Percentiles rank a stretch among this genome's conserved stretches.
Evolutionary conservation across 2,113 vertebrate species (phyloP).

Genomic region (Gasterosteus nipponicus): DNA sequence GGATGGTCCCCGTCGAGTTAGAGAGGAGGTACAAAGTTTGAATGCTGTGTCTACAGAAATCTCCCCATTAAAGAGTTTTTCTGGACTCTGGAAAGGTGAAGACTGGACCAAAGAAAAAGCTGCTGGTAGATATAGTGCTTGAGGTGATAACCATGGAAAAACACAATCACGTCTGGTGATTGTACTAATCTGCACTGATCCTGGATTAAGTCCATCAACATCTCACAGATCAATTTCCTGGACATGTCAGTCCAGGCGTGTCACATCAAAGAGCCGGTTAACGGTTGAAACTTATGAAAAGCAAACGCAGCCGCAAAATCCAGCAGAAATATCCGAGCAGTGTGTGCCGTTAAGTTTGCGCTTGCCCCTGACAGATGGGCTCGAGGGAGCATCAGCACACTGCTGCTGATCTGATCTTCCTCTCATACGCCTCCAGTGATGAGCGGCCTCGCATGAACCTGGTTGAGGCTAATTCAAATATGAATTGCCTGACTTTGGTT

Average conservation of each 20-base stretch:
- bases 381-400: neutral
- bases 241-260: neutral
- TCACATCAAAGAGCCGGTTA: neutral
- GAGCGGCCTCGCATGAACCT: neutral
- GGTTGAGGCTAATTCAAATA: neutral
- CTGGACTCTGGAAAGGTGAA: neutral
- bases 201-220: neutral
- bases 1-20: neutral
- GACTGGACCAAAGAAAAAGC: neutral
- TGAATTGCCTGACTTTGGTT: neutral
- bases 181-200: neutral
- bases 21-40: neutral
- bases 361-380: conserved; percentile 24
- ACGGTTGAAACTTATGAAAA: neutral
- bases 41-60: no score
- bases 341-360: conserved; percentile 10
- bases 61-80: neutral
- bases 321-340: neutral
- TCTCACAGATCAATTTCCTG: neutral
- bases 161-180: neutral
- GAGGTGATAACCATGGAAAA: neutral
- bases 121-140: neutral
- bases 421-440: neutral
- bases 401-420: neutral
- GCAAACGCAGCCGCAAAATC: neutral